A percentile compares a stretch with the other conserved stretches of the same genome.
Evolutionary conservation across 2,888 invertebrate species (phyloP).

Genomic region (Ophion obscuratus): DNA sequence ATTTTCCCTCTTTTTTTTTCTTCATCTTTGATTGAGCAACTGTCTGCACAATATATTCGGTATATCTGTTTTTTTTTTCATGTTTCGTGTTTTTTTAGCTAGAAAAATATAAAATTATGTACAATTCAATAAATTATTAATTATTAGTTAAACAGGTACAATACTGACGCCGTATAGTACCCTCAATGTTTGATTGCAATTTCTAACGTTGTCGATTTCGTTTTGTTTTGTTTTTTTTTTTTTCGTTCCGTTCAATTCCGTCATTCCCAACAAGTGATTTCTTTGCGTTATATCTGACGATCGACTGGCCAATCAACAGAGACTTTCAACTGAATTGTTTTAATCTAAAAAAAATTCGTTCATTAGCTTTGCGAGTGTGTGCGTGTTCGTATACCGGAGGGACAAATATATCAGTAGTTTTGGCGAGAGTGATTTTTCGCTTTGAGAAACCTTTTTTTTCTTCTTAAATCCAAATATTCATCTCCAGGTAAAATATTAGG

Average conservation of each 20-base stretch:
- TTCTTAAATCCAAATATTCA: constrained; percentile 32
- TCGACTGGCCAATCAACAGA: constrained; percentile 53
- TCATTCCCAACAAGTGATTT: constrained; percentile 4
- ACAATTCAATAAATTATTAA: constrained; percentile 82
- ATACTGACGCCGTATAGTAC: constrained; percentile 73
- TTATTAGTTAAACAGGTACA: constrained; percentile 71
- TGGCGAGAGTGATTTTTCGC: constrained; percentile 26
- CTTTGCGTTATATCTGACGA: constrained; percentile 35
- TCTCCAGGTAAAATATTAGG: constrained; percentile 67
- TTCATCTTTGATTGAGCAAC: constrained; percentile 77
- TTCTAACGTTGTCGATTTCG: constrained; percentile 61
- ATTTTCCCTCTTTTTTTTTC: constrained; percentile 63
- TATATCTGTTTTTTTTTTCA: constrained; percentile 56
- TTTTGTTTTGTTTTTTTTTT: constrained; percentile 28
- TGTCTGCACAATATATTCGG: constrained; percentile 77
- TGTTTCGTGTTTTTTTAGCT: constrained; percentile 65
- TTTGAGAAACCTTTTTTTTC: background rate
- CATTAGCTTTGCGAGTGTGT: constrained; percentile 31
- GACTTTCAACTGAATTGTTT: constrained; percentile 45
- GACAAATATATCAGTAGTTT: constrained; percentile 13
- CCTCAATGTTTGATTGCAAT: constrained; percentile 67
- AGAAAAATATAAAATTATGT: constrained; percentile 83
- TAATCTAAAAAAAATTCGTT: constrained; percentile 26
- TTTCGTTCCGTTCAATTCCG: constrained; percentile 1
- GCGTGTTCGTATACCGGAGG: constrained; percentile 26